A percentile compares a stretch with the other conserved stretches of the same genome.
Conservation (phyloP, 2,888 invertebrate genomes). For the Boloria euphrosyne region DNA sequence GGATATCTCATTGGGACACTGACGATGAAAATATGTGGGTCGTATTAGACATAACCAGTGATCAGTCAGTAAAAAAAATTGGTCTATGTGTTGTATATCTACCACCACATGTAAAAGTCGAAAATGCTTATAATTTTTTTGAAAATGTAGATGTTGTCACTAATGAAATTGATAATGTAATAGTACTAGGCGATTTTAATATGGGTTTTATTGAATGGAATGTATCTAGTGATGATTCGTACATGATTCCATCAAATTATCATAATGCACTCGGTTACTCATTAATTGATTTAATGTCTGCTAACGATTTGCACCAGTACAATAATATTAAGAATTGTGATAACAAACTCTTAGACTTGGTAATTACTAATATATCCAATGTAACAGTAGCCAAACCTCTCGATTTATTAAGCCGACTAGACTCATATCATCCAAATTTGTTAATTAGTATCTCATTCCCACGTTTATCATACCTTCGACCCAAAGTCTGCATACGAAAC, state of each 20-base stretch:
- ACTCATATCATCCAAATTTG: conserved; percentile 31
- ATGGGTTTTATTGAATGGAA: conserved; percentile 35
- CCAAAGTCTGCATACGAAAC: too few species aligned
- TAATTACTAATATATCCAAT: conserved; percentile 26
- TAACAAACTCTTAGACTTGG: conserved; percentile 32
- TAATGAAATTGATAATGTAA: conserved; percentile 27
- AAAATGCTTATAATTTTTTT: conserved; percentile 20
- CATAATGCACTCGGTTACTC: conserved; percentile 27
- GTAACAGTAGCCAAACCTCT: conserved; percentile 11
- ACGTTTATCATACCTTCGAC: too few species aligned
- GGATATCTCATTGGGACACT: too few species aligned
- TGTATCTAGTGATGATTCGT: not conserved
- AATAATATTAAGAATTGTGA: conserved; percentile 33
- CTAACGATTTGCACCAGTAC: conserved; percentile 33
- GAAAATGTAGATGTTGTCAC: conserved; percentile 20
- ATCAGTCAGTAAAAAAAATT: conserved; percentile 17
- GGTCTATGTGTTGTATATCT: conserved; percentile 35
- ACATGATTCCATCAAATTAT: conserved; percentile 27
- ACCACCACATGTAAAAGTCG: conserved; percentile 30
- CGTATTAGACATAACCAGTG: too few species aligned
- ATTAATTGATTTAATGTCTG: conserved; percentile 35
- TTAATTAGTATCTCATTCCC: too few species aligned
- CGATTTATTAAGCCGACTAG: conserved; percentile 31
- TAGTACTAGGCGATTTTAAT: conserved; percentile 39
- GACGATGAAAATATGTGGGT: too few species aligned